These are phyloP conservation scores for Gracilinanus agilis DNA, from an alignment of 2,113 vertebrate species.

Conservation along the genomic window DNA sequence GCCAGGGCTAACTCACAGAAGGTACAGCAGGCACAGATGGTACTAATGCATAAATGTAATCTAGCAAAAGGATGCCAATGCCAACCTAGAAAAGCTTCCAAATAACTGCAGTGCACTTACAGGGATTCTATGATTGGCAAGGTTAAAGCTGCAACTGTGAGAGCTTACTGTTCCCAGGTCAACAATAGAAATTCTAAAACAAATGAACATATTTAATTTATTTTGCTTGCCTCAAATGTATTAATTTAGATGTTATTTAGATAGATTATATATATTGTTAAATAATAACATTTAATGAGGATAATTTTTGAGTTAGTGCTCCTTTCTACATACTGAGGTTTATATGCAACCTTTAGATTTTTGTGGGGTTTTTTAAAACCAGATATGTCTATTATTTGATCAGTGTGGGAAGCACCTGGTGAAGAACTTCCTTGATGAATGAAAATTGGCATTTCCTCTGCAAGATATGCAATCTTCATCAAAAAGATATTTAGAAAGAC, in stretches of 20 bases:
- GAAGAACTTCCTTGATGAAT: background rate
- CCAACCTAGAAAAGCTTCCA: constrained; percentile 93
- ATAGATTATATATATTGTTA: constrained; percentile 52
- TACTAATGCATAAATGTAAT: constrained; percentile 99
- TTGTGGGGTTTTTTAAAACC: background rate
- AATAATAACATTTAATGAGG: constrained; percentile 34
- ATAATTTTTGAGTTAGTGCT: constrained; percentile 7
- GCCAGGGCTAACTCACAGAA: constrained; percentile 95
- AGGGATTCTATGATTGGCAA: constrained; percentile 88
- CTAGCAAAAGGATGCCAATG: constrained; percentile 95
- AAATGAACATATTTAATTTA: constrained; percentile 81
- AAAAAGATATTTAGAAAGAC: constrained; percentile 16
- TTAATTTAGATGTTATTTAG: constrained; percentile 61
- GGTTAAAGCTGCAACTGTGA: constrained; percentile 86
- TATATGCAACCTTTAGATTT: background rate
- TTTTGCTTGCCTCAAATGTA: constrained; percentile 67
- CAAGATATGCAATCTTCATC: background rate
- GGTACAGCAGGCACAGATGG: constrained; percentile 98
- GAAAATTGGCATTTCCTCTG: background rate
- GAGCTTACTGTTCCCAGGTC: constrained; percentile 84
- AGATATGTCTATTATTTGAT: background rate
- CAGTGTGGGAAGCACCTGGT: background rate
- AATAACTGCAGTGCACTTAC: constrained; percentile 94
- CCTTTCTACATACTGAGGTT: background rate
- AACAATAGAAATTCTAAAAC: constrained; percentile 82